Conservation (phyloP, 2,113 vertebrate genomes). For the Malurus melanocephalus region DNA sequence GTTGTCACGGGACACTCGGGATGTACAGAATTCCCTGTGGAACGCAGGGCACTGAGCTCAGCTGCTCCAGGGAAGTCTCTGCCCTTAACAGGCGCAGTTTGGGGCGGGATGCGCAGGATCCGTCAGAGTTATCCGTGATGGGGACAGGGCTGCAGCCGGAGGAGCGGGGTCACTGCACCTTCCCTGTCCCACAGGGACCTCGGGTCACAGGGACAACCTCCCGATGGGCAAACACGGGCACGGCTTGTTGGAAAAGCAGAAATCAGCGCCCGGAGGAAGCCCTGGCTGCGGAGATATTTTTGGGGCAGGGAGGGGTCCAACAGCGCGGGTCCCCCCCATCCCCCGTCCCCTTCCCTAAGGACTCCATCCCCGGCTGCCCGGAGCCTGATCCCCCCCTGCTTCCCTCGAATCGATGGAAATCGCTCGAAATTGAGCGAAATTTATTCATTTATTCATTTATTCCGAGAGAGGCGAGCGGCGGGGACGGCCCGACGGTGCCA, state of each 20-base stretch:
- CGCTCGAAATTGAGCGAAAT: not conserved
- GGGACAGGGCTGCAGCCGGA: not conserved
- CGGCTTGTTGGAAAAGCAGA: rapidly evolving
- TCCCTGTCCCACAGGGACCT: not conserved
- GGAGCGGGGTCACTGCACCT: rapidly evolving
- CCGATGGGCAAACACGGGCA: not conserved
- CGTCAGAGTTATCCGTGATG: rapidly evolving
- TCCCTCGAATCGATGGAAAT: not conserved
- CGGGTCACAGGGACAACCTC: not conserved
- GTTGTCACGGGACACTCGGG: rapidly evolving
- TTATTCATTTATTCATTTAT: not conserved
- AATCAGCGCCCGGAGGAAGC: rapidly evolving
- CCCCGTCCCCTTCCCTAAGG: not conserved
- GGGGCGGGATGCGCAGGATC: not conserved
- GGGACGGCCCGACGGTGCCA: not conserved
- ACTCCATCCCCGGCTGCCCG: not conserved
- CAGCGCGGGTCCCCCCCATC: too few species aligned
- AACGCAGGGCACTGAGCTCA: rapidly evolving
- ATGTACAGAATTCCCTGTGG: rapidly evolving
- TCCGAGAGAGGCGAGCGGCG: rapidly evolving
- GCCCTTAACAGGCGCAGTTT: rapidly evolving
- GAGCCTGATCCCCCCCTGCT: not conserved
- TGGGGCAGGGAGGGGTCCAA: not conserved
- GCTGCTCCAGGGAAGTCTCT: not conserved
- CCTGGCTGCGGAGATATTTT: rapidly evolving